Conservation (phyloP, 2,113 vertebrate species). For the Dryoscopus gambensis region DNA sequence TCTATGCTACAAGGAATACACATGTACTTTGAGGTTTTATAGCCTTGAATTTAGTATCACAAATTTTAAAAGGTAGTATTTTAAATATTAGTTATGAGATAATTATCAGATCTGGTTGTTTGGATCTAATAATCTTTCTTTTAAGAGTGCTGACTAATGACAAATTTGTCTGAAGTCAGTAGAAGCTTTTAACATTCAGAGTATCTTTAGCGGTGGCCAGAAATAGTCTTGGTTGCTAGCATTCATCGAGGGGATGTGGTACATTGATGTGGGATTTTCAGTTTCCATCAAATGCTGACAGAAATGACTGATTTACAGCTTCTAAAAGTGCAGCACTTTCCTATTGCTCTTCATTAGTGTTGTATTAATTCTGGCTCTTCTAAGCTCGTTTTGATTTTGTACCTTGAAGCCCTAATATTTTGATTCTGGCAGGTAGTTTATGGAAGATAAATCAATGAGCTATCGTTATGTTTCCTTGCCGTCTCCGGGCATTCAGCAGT, state of each 20-base stretch:
- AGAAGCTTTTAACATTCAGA: not conserved
- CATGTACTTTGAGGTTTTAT: not conserved
- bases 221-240: not conserved
- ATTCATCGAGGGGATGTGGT: not conserved
- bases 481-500: not conserved
- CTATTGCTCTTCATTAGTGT: not conserved
- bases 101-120: not conserved
- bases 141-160: not conserved
- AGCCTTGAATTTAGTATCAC: not conserved
- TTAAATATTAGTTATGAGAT: not conserved
- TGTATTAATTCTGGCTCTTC: not conserved
- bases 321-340: not conserved
- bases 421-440: not conserved
- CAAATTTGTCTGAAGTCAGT: not conserved
- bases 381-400: slow-evolving; percentile 16
- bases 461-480: not conserved
- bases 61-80: not conserved
- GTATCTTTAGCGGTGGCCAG: not conserved
- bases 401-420: slow-evolving; percentile 13
- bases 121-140: not conserved
- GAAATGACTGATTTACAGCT: not conserved
- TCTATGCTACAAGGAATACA: not conserved
- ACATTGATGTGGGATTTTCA: not conserved
- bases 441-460: not conserved
- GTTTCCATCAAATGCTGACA: not conserved